Base-by-base conservation (phyloP, 2,113 vertebrate species). In the Nematolebias whitei region DNA sequence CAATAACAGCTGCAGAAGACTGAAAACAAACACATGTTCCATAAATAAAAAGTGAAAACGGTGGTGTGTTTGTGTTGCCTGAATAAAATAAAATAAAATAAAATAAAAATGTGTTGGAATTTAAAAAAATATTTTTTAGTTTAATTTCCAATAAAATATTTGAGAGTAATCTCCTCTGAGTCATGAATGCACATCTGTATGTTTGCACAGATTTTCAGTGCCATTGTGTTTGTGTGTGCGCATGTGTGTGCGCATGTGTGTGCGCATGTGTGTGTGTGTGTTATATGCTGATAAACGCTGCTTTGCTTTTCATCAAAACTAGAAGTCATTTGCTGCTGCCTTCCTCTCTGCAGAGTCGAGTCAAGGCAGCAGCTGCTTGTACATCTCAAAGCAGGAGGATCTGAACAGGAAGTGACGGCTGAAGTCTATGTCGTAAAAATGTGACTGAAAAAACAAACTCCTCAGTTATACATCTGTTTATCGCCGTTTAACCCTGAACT, bases 221-320 rank as follows among this genome's bases (percentile, higher is more conserved):
- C n/a, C n/a, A n/a, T n/a, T n/a, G n/a, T n/a, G n/a, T n/a, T n/a
- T n/a, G n/a, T n/a, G n/a, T n/a, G n/a, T n/a, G n/a, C n/a, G n/a
- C n/a, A n/a, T n/a, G n/a, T n/a, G n/a, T n/a, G n/a, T n/a, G n/a
- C n/a, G n/a, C n/a, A 9, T 15, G 71, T 35, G 38, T 45, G 66
- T 0, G 0, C n/a, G n/a, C n/a, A n/a, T n/a, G n/a, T n/a, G n/a
- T n/a, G n/a, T n/a, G n/a, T n/a, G n/a, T n/a, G n/a, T 9, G 53
- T 58, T 71, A 61, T n/a, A n/a, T n/a, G n/a, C n/a, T n/a, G n/a
- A 71, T 82, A 54, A 78, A 75, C 54, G 44, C 44, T 8, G 8
- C 24, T 40, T 39, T 13, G 59, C 10, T 56, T 48, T 73, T 52
- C 58, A 58, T 65, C 66, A 51, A n/a, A 59, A 41, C 51, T 19